These are phyloP conservation scores for Vireo altiloquus DNA, from an alignment of 2,113 vertebrate species.

Conservation along the genomic window DNA sequence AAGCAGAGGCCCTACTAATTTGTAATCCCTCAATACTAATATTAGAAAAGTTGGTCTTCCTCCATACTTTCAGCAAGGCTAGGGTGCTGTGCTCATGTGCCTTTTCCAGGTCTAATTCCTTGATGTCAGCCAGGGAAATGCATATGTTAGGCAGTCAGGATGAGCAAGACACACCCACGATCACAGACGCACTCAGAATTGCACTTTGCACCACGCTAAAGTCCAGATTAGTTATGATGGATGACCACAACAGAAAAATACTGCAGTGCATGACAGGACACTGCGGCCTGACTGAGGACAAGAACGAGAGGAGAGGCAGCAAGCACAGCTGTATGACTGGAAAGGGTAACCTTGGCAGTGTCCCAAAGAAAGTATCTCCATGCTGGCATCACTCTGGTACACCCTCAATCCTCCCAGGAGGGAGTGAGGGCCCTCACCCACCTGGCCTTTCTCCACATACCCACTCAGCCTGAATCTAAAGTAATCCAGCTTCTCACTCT, in stretches of 20 bases:
- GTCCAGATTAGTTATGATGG: background rate
- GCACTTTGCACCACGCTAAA: rapidly evolving
- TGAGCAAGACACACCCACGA: background rate
- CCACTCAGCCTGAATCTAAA: background rate
- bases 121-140: background rate
- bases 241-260: background rate
- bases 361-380: background rate
- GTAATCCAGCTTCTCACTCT: background rate
- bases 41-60: background rate
- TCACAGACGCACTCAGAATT: background rate
- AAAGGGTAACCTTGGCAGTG: rapidly evolving
- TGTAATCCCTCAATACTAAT: background rate
- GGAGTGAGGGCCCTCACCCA: background rate
- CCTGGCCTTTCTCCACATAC: rapidly evolving
- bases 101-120: background rate
- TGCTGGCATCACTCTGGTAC: background rate
- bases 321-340: rapidly evolving
- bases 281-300: background rate
- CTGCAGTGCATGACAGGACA: background rate
- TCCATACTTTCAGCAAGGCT: background rate
- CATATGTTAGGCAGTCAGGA: background rate
- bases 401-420: background rate
- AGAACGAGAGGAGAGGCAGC: background rate
- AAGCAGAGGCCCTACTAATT: background rate
- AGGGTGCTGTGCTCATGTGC: rapidly evolving